Conservation (phyloP, 2,797 vertebrate species). For the Coreius guichenoti region DNA sequence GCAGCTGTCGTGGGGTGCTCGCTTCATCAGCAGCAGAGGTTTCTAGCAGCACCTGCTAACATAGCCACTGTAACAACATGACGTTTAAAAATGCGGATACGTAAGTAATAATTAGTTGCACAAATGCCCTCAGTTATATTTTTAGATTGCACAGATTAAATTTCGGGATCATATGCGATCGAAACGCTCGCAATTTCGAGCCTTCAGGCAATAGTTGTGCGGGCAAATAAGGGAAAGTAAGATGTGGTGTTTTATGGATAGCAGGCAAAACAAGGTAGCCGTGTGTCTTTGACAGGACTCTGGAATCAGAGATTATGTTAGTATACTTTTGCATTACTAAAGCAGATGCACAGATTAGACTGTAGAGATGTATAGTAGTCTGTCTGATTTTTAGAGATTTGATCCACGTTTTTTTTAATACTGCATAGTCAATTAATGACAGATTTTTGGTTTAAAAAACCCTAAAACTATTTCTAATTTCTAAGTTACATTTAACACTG, state of each 20-base stretch:
- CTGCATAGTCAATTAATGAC: slow-evolving; percentile 6
- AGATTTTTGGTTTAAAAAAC: background rate
- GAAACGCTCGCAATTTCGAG: background rate
- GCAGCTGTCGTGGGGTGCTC: too few species aligned
- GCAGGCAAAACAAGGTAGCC: background rate
- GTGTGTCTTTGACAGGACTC: background rate
- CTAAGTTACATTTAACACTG: background rate
- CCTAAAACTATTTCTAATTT: background rate
- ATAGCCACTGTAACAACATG: too few species aligned
- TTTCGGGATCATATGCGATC: background rate
- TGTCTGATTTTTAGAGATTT: slow-evolving; percentile 23
- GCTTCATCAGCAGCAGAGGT: too few species aligned
- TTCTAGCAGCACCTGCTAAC: too few species aligned
- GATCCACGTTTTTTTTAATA: slow-evolving; percentile 4
- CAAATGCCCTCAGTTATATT: slow-evolving; percentile 4
- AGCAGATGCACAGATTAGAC: background rate
- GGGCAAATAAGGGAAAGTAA: slow-evolving; percentile 17
- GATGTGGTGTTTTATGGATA: slow-evolving; percentile 12
- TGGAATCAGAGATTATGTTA: slow-evolving; percentile 1
- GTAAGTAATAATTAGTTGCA: background rate
- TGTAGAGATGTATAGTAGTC: slow-evolving; percentile 4
- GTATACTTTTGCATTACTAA: slow-evolving; percentile 16
- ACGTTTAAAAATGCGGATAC: background rate
- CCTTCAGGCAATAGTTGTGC: background rate
- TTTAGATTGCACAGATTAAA: slow-evolving; percentile 14